Conservation (phyloP, 2,113 vertebrate species). For the Rostratula benghalensis region DNA sequence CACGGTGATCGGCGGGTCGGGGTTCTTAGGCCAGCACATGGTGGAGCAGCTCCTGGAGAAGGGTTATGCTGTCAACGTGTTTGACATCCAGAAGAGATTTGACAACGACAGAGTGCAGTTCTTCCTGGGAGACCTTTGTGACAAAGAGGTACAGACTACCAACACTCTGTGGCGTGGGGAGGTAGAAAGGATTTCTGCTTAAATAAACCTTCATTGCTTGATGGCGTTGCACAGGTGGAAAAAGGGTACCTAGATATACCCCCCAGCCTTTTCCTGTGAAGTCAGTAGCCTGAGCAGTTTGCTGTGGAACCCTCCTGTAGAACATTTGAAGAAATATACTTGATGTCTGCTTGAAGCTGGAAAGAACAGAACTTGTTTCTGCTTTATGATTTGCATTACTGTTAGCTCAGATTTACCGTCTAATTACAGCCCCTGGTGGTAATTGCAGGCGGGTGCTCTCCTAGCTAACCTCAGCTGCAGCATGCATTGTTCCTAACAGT, state of each 20-base stretch:
- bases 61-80: constrained; percentile 89
- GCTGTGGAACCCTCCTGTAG: not conserved
- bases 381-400: not conserved
- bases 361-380: not conserved
- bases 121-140: constrained; percentile 90
- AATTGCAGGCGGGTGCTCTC: not conserved
- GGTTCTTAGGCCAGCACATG: constrained; percentile 91
- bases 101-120: constrained; percentile 82
- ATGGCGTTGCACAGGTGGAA: not conserved
- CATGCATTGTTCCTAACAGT: accelerated
- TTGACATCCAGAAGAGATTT: constrained; percentile 86
- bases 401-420: not conserved
- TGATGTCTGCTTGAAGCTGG: not conserved
- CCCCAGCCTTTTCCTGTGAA: not conserved
- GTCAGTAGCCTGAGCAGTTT: not conserved
- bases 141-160: constrained; percentile 79
- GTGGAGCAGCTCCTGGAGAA: constrained; percentile 87
- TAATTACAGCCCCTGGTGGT: not conserved
- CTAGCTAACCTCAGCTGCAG: not conserved
- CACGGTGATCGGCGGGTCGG: constrained; percentile 89
- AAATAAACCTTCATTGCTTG: not conserved
- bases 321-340: not conserved
- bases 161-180: too few species aligned
- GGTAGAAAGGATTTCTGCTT: not conserved
- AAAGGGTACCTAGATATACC: not conserved